Base-by-base conservation (phyloP, 2,113 vertebrate species). In the Perccottus glenii region DNA sequence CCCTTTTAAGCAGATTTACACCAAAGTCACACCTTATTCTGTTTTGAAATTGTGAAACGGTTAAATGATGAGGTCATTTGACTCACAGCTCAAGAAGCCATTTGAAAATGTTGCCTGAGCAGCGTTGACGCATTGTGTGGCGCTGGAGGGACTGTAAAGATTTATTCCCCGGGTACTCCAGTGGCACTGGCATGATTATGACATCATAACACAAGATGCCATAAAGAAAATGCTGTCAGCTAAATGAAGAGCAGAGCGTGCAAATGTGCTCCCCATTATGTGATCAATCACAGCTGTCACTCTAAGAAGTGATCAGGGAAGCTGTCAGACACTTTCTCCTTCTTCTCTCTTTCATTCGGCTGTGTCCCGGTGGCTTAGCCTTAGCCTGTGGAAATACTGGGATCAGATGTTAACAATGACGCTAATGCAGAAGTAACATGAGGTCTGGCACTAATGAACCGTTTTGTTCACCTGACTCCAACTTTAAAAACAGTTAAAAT, bases 181-280 rank as follows among this genome's bases (percentile, higher is more conserved):
- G 55, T 8, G 27, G 68, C 80, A 1, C 64, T 42, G 77, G 52
- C 62, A 59, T 80, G 84, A 90, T 89, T 85, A 85, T 88, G 84
- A 88, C 85, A 81, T 66, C 85, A 86, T 84, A 86, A 90, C 88
- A 89, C 87, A 68, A 80, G 81, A 75, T 65, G 85, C 80, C 84
- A 84, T 85, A 88, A 86, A 88, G 83, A 83, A 85, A 87, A 81
- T 44, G 67, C 78, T 88, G 85, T 89, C 88, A 83, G 74, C 84
- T 82, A 79, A 89, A 90, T 87, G 87, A 91, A 67, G 67, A 87
- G 76, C 70, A 47, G 83, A 80, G 75, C 9, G 44, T 58, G 16
- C 55, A 79, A 81, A 87, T 80, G 76, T 79, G 77, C 69, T 60
- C 1, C 27, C 60, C 85, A 55, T 79, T 66, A 82, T 58, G 80